A percentile compares a stretch with the other conserved stretches of the same genome.
Conservation (phyloP, 30 jellyfish, hydroid and myxozoan genomes). For the Aurelia aurita region DNA sequence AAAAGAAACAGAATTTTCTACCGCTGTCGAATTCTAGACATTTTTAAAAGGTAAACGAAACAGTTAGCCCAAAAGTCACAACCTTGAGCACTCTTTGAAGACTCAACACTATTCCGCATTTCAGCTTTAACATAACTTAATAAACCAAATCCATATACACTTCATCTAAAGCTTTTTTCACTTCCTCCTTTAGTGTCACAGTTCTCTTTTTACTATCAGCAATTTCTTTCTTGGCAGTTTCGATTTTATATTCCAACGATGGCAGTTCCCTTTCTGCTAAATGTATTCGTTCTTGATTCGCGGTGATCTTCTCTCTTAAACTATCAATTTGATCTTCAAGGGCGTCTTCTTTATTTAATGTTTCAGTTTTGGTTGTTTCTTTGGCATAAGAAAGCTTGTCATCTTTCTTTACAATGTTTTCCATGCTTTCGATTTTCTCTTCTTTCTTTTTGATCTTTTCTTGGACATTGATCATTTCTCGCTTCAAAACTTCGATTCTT, state of each 20-base stretch:
- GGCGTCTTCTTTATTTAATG: conserved; percentile 4
- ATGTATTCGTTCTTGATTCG: conserved; percentile 8
- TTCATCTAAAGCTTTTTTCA: background rate
- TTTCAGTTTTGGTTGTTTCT: background rate
- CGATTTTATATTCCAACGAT: conserved; percentile 34
- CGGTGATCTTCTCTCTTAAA: conserved; percentile 22
- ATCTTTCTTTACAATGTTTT: background rate
- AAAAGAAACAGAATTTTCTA: too few relatives aligned
- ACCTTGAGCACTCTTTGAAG: too few relatives aligned
- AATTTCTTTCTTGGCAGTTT: conserved; percentile 17
- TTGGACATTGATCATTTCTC: background rate
- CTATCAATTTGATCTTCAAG: conserved; percentile 37
- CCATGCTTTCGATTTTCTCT: conserved; percentile 3
- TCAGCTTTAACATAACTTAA: too few relatives aligned
- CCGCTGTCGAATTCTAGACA: too few relatives aligned
- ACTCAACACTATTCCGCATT: too few relatives aligned
- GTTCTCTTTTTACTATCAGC: background rate
- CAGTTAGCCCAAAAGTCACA: too few relatives aligned
- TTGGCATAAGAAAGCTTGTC: background rate
- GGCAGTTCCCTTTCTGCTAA: conserved; percentile 46
- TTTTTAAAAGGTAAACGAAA: too few relatives aligned
- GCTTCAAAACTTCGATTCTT: conserved; percentile 13
- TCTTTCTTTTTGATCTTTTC: background rate
- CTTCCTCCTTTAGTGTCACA: background rate
- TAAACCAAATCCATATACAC: too few relatives aligned